Percentiles rank a stretch among this genome's conserved stretches.
Evolutionary conservation across 2,888 invertebrate species (phyloP).

Genomic region (Strigamia transsilvanica): DNA sequence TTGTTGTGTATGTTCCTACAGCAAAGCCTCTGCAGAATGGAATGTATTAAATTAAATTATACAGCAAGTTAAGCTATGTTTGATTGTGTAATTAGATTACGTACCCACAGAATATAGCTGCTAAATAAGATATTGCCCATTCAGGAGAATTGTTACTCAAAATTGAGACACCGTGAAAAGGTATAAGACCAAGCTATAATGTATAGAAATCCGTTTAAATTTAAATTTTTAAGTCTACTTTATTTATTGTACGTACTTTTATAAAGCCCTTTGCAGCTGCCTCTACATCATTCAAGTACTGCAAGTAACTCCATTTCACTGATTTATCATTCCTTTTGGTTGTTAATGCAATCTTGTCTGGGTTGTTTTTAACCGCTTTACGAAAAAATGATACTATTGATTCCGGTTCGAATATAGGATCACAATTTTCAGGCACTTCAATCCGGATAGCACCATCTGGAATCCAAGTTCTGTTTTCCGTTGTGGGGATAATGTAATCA

Average conservation of each 20-base stretch:
- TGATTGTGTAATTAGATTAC: too few species aligned
- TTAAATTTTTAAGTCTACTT: too few species aligned
- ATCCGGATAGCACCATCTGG: not conserved
- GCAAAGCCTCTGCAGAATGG: slow-evolving; percentile 75
- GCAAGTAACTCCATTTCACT: not conserved
- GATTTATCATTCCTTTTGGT: not conserved
- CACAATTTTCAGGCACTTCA: not conserved
- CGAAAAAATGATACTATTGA: not conserved
- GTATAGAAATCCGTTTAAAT: too few species aligned
- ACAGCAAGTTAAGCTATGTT: too few species aligned
- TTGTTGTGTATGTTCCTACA: slow-evolving; percentile 90
- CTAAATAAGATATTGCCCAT: slow-evolving; percentile 87
- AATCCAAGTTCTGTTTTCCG: not conserved
- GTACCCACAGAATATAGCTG: slow-evolving; percentile 85
- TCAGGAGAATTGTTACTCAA: slow-evolving; percentile 89
- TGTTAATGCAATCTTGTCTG: not conserved
- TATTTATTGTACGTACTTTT: too few species aligned
- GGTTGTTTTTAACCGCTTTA: not conserved
- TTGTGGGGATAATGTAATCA: not conserved
- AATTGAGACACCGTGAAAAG: slow-evolving; percentile 83
- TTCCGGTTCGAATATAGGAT: not conserved
- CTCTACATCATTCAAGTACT: not conserved
- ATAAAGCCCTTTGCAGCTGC: not conserved
- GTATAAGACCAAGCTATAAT: slow-evolving; percentile 83
- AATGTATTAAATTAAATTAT: slow-evolving; percentile 51